Base-by-base conservation (phyloP, 1,140 invertebrate genomes). In the Monochamus saltuarius region DNA sequence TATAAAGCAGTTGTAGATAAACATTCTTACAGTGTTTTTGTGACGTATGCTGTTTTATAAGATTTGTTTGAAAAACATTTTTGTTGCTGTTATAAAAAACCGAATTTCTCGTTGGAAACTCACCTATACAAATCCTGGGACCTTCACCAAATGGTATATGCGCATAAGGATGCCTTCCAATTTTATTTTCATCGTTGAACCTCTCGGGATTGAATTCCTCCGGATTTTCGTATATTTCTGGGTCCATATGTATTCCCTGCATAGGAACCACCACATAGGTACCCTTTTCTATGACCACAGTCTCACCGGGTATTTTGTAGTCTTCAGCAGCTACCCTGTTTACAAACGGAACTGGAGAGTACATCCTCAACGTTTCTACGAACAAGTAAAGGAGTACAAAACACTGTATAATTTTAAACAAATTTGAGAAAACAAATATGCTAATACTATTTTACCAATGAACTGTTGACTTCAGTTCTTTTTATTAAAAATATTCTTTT, bases 141-240 rank as follows among this genome's bases (percentile, higher is more conserved):
- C 39, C 39, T 29, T 29, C 22, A 52, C 50, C 50, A 38, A 53
- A 53, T 37, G 50, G 50, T 36, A 53, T 14, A 7, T 11, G 35
- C 3, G 36, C 10, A n/a, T 38, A 35, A 13, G 35, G 11, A 4
- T 17, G 50, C 40, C 50, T 53, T n/a, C 35, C 10, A 4, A 14
- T n/a, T n/a, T 38, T 37, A n/a, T 53, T 53, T 9, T 53, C 50
- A 49, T 53, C 50, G 10, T 4, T 53, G 70, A 87, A 88, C 29
- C 87, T 75, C 52, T 87, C 80, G 0, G 87, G 88, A 72, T 86
- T 79, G 68, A 87, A 87, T 7, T 70, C 71, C 11, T 85, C 76
- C 0, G 89, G 87, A 52, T 89, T 77, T 0, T 85, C 82, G 71
- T 82, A 90, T 56, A 80, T 78, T 50, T 84, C 69, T 0, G 79